A percentile compares a stretch with the other conserved stretches of the same genome.
Conservation (phyloP, 35 echinoderm and acorn worm genomes). For the Apostichopus japonicus region DNA sequence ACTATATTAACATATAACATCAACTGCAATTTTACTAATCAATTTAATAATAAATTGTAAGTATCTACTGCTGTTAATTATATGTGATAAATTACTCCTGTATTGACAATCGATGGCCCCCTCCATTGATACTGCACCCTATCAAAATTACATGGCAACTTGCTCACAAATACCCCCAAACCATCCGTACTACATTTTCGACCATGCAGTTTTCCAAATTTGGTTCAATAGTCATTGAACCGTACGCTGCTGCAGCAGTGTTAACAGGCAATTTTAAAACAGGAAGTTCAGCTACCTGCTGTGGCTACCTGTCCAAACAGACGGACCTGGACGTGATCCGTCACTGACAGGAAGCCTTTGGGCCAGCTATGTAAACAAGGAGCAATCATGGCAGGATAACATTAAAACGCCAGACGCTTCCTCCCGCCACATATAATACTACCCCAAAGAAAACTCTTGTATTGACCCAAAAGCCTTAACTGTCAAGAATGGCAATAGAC, state of each 20-base stretch:
- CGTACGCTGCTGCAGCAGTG: neutral
- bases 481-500: neutral
- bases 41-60: too few species aligned
- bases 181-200: too few species aligned
- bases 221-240: too few species aligned
- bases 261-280: neutral
- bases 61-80: too few species aligned
- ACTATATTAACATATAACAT: too few species aligned
- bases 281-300: conserved; percentile 27
- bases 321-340: neutral
- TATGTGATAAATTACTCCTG: too few species aligned
- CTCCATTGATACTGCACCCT: too few species aligned
- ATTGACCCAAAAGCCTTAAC: neutral
- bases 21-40: too few species aligned
- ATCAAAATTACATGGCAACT: too few species aligned
- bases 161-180: too few species aligned
- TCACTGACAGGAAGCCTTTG: conserved; percentile 28
- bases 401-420: neutral
- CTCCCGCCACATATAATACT: conserved; percentile 6
- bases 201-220: too few species aligned
- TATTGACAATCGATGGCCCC: too few species aligned
- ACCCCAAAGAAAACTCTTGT: neutral
- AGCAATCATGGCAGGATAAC: conserved; percentile 30
- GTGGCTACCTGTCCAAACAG: conserved; percentile 22
- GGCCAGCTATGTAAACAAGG: conserved; percentile 41